Base-by-base conservation (phyloP, 2,797 vertebrate genomes). In the Oreochromis mossambicus region DNA sequence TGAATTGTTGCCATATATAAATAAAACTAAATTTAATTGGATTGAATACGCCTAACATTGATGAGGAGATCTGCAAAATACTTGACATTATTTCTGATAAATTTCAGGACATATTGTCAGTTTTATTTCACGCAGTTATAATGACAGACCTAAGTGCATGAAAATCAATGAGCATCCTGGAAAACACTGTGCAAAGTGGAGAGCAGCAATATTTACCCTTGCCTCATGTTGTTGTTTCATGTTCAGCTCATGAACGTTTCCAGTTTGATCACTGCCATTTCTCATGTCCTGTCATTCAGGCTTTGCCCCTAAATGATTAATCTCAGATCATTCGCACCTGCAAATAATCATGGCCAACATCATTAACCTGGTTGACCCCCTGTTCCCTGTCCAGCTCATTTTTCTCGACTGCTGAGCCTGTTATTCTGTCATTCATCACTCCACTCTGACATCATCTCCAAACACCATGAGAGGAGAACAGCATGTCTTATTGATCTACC, bases 401-500 rank as follows among this genome's bases (percentile, higher is more conserved):
- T 94, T 90, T 89, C 90, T 91, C 83, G 12, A 73, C 87, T 88
- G 90, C 88, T 78, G 83, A 89, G 89, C 87, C 87, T 87, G 83
- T 94, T 93, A 86, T 89, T 88, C 87, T 92, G 86, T 82, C 86
- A 95, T 95, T 90, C 94, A 95, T 95, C 94, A 95, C 93, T 96
- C 90, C 79, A 89, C 84, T 84, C 91, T 94, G 95, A 95, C 95
- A 91, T 87, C 87, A 92, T 91, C 92, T 88, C 90, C 91, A 94
- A 94, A 95, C 92, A 91, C 88, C 86, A 86, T 75, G 85, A 90
- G 92, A 93, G 91, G 87, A 81, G 88, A 95, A 92, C 92, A 94
- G 90, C 90, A 79, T 92, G 93, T 93, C 83, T 81, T 95, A 96
- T 96, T 94, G 96, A 96, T 96, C 94, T 94, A 78, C 92, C 79